phyloP scores from a whole-genome alignment of 1,140 invertebrate species.

The Diabrotica undecimpunctata region DNA sequence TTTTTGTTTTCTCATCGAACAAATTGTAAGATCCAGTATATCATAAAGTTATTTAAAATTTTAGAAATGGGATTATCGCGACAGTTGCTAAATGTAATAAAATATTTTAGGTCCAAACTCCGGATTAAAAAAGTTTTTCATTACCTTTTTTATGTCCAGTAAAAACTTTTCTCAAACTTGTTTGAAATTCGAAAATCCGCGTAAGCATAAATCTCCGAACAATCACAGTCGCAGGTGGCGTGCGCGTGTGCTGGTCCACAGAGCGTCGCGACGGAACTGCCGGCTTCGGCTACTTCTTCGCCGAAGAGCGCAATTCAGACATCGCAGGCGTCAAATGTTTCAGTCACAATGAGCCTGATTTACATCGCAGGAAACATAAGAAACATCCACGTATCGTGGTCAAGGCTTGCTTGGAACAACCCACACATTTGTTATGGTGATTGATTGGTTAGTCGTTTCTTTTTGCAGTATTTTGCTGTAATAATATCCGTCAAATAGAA shows the following conservation, averaged over 20 bases:
- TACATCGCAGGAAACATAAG: background rate
- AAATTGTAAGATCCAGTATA: no score
- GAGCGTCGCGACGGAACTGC: background rate
- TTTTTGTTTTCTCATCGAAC: no score
- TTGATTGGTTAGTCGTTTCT: no score
- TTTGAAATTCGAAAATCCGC: background rate
- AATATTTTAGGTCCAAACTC: background rate
- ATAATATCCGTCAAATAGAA: no score
- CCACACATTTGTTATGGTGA: no score
- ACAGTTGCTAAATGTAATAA: background rate
- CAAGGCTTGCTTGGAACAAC: background rate
- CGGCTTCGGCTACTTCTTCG: background rate
- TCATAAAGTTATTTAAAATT: no score
- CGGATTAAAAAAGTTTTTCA: background rate
- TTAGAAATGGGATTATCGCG: no score
- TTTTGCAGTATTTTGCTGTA: no score
- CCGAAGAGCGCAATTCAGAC: background rate
- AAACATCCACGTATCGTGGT: background rate
- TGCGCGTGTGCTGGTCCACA: background rate
- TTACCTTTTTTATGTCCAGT: background rate
- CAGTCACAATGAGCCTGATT: background rate
- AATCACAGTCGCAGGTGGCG: background rate
- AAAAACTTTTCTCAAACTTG: background rate
- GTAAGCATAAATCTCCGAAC: background rate
- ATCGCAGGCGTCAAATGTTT: background rate